phyloP scores from a whole-genome alignment of 2,113 vertebrate genomes.

The Sigmodon hispidus region DNA sequence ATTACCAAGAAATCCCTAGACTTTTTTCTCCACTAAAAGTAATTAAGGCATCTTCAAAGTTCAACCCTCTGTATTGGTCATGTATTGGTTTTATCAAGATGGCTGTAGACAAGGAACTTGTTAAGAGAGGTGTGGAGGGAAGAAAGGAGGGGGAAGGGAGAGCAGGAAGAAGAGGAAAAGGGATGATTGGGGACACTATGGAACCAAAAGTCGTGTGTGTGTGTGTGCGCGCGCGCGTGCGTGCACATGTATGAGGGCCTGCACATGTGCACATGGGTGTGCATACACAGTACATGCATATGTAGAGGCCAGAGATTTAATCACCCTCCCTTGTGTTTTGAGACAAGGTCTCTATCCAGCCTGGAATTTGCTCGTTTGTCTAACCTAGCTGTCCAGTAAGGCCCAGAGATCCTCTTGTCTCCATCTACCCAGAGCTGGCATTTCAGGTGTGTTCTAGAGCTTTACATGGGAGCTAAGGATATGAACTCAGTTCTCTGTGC shows the following conservation, averaged over 20 bases:
- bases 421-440: background rate
- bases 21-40: slow-evolving; percentile 65
- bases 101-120: background rate
- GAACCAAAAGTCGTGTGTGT: background rate
- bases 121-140: accelerated
- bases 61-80: background rate
- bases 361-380: background rate
- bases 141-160: background rate
- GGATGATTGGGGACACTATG: no score
- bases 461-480: background rate
- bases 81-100: background rate
- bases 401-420: no score
- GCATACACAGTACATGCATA: background rate
- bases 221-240: no score
- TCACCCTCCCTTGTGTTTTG: background rate
- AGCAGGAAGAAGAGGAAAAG: no score
- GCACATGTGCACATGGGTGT: no score
- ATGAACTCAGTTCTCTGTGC: background rate
- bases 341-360: background rate
- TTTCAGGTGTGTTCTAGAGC: background rate
- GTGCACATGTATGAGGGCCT: no score
- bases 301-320: background rate
- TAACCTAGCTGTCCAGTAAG: background rate
- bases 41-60: slow-evolving; percentile 37
- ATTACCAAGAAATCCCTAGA: slow-evolving; percentile 59